phyloP scores from a whole-genome alignment of 2,797 vertebrate species.

The Pagetopsis macropterus region DNA sequence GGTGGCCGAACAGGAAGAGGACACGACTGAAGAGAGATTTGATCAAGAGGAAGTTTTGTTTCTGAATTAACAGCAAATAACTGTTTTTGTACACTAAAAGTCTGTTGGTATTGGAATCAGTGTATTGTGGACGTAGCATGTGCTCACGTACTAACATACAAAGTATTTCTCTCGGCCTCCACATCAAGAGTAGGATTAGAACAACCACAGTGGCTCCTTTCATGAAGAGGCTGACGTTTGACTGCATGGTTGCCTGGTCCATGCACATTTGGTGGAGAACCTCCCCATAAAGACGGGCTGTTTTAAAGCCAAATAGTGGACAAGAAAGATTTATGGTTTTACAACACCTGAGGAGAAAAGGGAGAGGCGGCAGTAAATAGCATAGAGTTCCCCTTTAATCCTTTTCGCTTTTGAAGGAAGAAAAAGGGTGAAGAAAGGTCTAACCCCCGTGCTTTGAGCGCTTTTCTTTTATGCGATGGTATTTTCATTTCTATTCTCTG shows the following conservation, averaged over 20 bases:
- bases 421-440: constrained; percentile 69
- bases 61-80: not conserved
- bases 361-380: constrained; percentile 76
- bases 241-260: constrained; percentile 69
- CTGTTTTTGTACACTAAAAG: not conserved
- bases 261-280: constrained; percentile 70
- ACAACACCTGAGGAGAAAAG: constrained; percentile 80
- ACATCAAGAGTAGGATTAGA: constrained; percentile 1
- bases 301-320: constrained; percentile 75
- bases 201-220: constrained; percentile 27
- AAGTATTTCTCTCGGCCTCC: not conserved
- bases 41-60: not conserved
- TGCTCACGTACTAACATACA: not conserved
- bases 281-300: constrained; percentile 61
- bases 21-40: not conserved
- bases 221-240: constrained; percentile 54
- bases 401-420: constrained; percentile 68
- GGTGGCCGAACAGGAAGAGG: constrained; percentile 53
- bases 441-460: constrained; percentile 39
- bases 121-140: not conserved
- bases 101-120: not conserved
- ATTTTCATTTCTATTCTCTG: constrained; percentile 57
- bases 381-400: constrained; percentile 80
- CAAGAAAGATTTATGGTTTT: constrained; percentile 85
- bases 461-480: constrained; percentile 52